These are phyloP conservation scores for Elgaria multicarinata DNA, from an alignment of 2,113 vertebrate genomes.

Conservation along the genomic window DNA sequence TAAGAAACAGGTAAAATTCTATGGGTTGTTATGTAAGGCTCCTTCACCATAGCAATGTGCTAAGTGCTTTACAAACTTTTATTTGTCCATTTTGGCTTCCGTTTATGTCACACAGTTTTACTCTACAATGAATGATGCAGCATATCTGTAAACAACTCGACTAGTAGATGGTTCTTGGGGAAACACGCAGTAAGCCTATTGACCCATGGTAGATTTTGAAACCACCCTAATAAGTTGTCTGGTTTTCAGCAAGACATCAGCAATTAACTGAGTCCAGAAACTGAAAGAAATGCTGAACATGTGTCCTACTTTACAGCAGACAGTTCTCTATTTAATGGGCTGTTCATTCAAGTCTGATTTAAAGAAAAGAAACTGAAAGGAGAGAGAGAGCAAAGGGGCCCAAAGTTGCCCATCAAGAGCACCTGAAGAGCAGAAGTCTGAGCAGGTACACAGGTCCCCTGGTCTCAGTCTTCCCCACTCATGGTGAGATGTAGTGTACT, in stretches of 20 bases:
- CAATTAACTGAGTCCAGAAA: background rate
- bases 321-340: no score
- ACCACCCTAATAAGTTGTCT: background rate
- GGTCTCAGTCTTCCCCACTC: no score
- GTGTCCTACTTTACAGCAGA: background rate
- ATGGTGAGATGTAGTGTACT: no score
- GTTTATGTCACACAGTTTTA: background rate
- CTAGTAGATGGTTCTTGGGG: background rate
- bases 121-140: background rate
- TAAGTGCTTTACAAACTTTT: background rate
- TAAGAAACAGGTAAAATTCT: constrained; percentile 28
- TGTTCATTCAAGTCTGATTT: no score
- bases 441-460: no score
- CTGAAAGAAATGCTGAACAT: background rate
- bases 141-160: background rate
- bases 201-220: background rate
- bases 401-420: no score
- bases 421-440: no score
- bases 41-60: background rate
- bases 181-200: background rate
- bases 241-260: background rate
- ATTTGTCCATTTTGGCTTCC: background rate
- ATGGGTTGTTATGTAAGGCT: background rate
- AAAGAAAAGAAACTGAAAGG: no score
- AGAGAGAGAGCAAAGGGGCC: no score